Percentiles rank a stretch among this genome's conserved stretches.
These are phyloP conservation scores for Hydropsyche betteni DNA, from an alignment of 2,888 invertebrate genomes.

Conservation along the genomic window DNA sequence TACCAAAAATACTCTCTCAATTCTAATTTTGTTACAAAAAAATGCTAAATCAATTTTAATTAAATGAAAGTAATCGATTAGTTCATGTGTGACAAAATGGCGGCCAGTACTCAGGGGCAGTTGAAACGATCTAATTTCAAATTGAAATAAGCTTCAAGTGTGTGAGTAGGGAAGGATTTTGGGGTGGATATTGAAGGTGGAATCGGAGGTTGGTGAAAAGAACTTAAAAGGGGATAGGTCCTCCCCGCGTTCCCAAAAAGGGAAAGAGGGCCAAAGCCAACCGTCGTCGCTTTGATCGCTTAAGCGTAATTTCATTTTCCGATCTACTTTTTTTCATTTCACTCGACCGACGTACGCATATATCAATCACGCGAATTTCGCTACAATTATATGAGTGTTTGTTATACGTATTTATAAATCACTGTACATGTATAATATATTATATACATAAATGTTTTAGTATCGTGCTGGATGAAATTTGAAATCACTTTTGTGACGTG, in stretches of 20 bases:
- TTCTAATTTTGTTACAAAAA: too few species aligned
- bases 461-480: background rate
- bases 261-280: conserved; percentile 9
- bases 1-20: too few species aligned
- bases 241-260: background rate
- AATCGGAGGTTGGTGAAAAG: conserved; percentile 19
- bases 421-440: too few species aligned
- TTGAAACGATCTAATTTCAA: conserved; percentile 49
- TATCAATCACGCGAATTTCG: conserved; percentile 3
- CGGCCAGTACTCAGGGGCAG: conserved; percentile 24
- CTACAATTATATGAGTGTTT: background rate
- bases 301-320: conserved; percentile 48
- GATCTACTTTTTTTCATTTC: conserved; percentile 37
- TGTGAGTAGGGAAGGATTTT: conserved; percentile 21
- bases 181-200: background rate
- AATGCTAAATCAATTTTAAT: too few species aligned
- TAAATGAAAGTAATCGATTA: too few species aligned
- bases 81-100: background rate
- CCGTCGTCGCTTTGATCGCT: conserved; percentile 46
- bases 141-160: conserved; percentile 49
- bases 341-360: conserved; percentile 2
- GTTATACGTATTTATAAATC: too few species aligned
- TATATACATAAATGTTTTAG: too few species aligned
- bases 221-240: too few species aligned
- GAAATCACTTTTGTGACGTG: conserved; percentile 23